Evolutionary conservation across 2,888 invertebrate genomes (phyloP), one percentile per base, ranked within the genome.

Genomic region (Aphelenchoides bicaudatus): DNA sequence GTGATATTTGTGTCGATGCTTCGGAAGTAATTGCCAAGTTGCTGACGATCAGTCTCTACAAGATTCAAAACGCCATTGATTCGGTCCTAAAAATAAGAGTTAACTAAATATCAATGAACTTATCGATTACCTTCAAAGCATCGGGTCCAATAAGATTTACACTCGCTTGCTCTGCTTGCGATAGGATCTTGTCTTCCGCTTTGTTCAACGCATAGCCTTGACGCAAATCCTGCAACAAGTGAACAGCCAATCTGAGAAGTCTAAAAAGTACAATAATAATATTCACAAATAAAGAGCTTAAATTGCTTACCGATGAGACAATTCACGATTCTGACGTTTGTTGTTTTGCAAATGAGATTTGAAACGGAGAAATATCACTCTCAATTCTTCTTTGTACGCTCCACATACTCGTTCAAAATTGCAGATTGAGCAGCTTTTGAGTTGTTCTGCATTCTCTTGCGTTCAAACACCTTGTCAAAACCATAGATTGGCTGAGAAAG

Each of bases 401-500:
- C 52, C 39, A 31, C 25, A 25, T 51, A 38, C 52, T 51, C 52
- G 38, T 51, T 39, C 8, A 51, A 23, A n/a, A 16, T 19, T 28
- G 52, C 39, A 23, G 37, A 19, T 2, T 34, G 52, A 13, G 28
- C 39, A 6, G 3, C 2, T 25, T 51, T 39, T 2, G 52, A 23
- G 6, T 38, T 29, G 4, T 51, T 21, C 25, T 54, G 55, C 55
- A 54, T 54, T 56, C 56, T 62, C 28, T 71, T 72, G 23, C 94
- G 86, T 80, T 87, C 87, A 79, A 83, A 81, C 2, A 86, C 79
- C 63, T 84, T 84, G 31, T 81, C 81, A 78, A 94, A 93, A 0
- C 96, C 96, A 66, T 92, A 86, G 80, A 96, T 88, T 0, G 93
- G 91, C 10, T 91, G 89, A 0, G 96, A 96, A 75, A 98, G 87